A percentile compares a stretch with the other conserved stretches of the same genome.
phyloP scores from a whole-genome alignment of 1,140 invertebrate genomes.

The Diachasma alloeum region DNA sequence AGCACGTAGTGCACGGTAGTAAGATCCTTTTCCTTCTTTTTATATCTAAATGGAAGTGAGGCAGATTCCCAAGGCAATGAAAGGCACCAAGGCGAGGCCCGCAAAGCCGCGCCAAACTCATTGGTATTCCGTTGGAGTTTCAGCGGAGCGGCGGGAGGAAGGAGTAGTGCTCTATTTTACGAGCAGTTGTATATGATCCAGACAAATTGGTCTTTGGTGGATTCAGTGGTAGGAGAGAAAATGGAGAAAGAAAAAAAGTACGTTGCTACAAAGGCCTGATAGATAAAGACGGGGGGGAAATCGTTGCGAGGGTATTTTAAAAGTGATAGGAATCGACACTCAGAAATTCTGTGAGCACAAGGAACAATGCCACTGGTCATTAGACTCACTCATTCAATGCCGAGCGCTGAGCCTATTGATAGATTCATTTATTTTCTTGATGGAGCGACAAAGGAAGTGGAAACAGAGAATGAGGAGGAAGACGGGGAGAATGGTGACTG shows the following conservation, averaged over 20 bases:
- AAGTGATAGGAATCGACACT: not conserved
- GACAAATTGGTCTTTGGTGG: constrained; percentile 49
- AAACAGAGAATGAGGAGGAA: not conserved
- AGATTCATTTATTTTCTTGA: not conserved
- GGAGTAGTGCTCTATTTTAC: constrained; percentile 52
- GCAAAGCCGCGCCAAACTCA: constrained; percentile 43
- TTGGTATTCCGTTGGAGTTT: constrained; percentile 47
- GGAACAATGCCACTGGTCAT: not conserved
- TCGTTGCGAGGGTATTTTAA: constrained; percentile 17
- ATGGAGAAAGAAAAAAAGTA: constrained; percentile 23
- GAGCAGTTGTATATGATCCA: constrained; percentile 49
- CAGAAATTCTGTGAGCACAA: not conserved
- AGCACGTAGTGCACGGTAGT: constrained; percentile 15
- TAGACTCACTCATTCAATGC: not conserved
- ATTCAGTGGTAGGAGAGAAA: constrained; percentile 20
- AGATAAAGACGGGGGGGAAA: not conserved
- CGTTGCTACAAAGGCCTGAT: not conserved
- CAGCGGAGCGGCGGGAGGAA: not conserved
- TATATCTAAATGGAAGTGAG: not conserved
- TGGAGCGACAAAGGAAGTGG: not conserved
- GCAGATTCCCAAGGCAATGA: constrained; percentile 14
- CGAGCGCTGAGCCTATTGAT: not conserved
- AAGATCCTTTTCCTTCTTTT: not conserved
- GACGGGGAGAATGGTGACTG: constrained; percentile 35
- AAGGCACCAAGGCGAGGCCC: constrained; percentile 10